phyloP scores from a whole-genome alignment of 2,113 vertebrate species.

The Varanus salvator region DNA sequence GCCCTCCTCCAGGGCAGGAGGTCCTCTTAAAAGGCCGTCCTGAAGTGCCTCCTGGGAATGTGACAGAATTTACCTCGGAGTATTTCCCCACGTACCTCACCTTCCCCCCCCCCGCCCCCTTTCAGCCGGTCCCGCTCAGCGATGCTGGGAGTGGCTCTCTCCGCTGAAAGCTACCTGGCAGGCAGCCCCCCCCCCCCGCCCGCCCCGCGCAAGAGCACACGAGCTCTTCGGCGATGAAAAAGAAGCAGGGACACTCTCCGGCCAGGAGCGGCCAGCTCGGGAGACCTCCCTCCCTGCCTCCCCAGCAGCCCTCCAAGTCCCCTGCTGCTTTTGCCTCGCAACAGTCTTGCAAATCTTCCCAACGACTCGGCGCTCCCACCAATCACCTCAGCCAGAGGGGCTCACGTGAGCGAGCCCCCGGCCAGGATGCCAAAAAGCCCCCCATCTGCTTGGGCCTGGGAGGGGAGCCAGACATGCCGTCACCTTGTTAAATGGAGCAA shows the following conservation, averaged over 20 bases:
- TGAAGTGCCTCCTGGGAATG: background rate
- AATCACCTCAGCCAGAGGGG: background rate
- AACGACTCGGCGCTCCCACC: background rate
- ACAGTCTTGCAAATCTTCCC: constrained; percentile 50
- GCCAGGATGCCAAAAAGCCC: constrained; percentile 32
- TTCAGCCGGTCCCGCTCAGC: background rate
- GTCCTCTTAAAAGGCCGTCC: background rate
- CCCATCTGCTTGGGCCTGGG: constrained; percentile 33
- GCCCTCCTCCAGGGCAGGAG: background rate
- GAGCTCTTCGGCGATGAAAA: constrained; percentile 32
- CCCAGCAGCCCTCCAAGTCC: constrained; percentile 8
- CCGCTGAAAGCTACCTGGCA: background rate
- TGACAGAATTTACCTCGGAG: background rate
- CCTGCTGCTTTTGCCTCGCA: constrained; percentile 43
- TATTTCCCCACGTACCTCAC: background rate
- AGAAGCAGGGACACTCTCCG: background rate
- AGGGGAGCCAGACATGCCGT: constrained; percentile 46
- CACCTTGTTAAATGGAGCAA: constrained; percentile 51
- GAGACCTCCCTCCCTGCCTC: constrained; percentile 1
- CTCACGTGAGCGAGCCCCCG: background rate
- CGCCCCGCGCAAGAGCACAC: background rate
- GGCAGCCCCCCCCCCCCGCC: background rate
- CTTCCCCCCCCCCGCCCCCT: background rate
- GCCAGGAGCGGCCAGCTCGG: background rate
- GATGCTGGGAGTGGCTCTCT: background rate